A percentile compares a stretch with the other conserved stretches of the same genome.
phyloP scores from a whole-genome alignment of 2,113 vertebrate genomes.

The Etheostoma spectabile region DNA sequence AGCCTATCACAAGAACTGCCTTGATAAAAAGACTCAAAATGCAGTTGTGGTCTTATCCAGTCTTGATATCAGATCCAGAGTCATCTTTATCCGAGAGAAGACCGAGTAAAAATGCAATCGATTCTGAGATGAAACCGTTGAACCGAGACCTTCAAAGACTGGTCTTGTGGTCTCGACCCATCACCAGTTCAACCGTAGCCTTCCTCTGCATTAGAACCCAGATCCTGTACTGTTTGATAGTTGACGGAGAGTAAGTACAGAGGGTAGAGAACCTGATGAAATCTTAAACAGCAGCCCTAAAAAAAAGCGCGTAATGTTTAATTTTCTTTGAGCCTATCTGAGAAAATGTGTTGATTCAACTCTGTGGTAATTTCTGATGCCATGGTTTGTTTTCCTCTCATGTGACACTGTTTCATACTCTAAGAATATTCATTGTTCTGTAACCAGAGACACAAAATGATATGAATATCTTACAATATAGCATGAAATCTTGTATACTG shows the following conservation, averaged over 20 bases:
- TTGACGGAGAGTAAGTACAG: background rate
- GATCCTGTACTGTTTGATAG: background rate
- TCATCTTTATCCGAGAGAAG: too few relatives aligned
- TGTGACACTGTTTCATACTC: background rate
- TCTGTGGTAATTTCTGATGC: background rate
- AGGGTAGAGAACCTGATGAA: background rate
- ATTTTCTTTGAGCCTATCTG: background rate
- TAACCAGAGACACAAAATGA: conserved; percentile 18
- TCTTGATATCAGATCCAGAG: too few relatives aligned
- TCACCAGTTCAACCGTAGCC: background rate
- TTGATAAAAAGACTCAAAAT: too few relatives aligned
- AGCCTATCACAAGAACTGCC: too few relatives aligned
- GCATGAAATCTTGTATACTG: conserved; percentile 16
- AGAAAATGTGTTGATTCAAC: background rate
- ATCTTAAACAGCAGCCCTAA: background rate
- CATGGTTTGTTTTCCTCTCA: conserved; percentile 2
- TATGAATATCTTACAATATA: conserved; percentile 3
- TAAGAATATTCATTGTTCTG: conserved; percentile 18
- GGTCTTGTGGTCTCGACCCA: background rate
- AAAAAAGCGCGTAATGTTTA: background rate
- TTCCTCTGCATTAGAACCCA: background rate
- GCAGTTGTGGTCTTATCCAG: too few relatives aligned
- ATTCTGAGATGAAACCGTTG: too few relatives aligned
- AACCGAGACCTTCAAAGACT: too few relatives aligned
- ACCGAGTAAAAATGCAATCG: too few relatives aligned